Evolutionary conservation across 2,888 invertebrate species (phyloP), one percentile per base, ranked within the genome.

Genomic region (Taenaris catops): DNA sequence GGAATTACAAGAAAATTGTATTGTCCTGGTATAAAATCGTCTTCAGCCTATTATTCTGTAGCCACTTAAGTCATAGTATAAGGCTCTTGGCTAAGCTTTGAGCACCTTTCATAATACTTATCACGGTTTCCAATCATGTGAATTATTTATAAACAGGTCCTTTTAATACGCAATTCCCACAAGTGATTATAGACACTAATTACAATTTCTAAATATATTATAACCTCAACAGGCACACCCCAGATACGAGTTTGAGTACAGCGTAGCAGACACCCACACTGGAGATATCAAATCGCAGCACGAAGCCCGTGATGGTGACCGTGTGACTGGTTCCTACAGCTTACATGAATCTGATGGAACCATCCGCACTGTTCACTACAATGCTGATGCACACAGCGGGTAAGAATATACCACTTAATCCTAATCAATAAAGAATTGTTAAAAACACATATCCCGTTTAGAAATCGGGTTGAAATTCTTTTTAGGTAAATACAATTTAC

Each of bases 301-400:
- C 33, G 89, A 89, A 62, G 55, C 68, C 17, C 75, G 83, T 26
- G 87, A 88, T 58, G 91, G 90, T 7, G 87, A 90, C 51, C 53
- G 54, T 18, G 72, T 72, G 41, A 73, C 74, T 47, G 84, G 86
- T 26, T 63, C 62, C 49, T 91, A 91, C 66, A 83, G 81, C 38
- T 66, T 89, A 28, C 83, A 88, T 47, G 88, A 89, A 49, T 78
- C 89, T 20, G 88, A 87, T 34, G 89, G 89, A 31, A 86, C 88
- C 48, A 63, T 88, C 46, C 76, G 89, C 48, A 88, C 84, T 25
- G 89, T 89, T 14, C 74, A 89, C 70, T 90, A 90, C 63, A 84
- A 86, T 41, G 89, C 89, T 47, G 89, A 89, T 48, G 87, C 88
- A 49, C 88, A 89, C 51, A 87, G 79, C 56, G 90, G 90, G 79